phyloP scores from a whole-genome alignment of 2,113 vertebrate genomes.

The Alectura lathami region DNA sequence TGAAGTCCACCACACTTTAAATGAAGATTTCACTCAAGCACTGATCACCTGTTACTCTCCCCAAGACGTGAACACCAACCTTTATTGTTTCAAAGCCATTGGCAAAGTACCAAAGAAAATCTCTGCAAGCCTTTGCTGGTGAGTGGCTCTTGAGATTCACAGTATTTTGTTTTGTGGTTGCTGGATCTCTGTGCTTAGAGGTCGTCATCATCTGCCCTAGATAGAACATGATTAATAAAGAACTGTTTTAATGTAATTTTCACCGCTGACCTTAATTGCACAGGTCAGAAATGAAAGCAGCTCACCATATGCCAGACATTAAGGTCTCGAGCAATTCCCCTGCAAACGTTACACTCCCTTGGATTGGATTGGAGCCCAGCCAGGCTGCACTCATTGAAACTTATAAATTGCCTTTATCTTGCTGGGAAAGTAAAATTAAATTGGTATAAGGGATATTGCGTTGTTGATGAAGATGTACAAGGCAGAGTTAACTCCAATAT shows the following conservation, averaged over 20 bases:
- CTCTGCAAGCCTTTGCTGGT: not conserved
- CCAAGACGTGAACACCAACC: not conserved
- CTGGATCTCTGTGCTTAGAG: conserved; percentile 27
- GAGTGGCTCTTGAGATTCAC: not conserved
- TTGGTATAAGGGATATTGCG: conserved; percentile 61
- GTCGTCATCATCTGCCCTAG: conserved; percentile 48
- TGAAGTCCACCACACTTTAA: not conserved
- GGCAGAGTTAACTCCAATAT: conserved; percentile 54
- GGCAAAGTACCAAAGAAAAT: not conserved
- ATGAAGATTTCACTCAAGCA: not conserved
- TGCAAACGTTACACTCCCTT: conserved; percentile 59
- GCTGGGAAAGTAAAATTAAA: conserved; percentile 67
- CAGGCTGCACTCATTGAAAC: conserved; percentile 59
- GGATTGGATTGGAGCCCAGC: conserved; percentile 61
- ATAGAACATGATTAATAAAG: conserved; percentile 65
- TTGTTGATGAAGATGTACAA: conserved; percentile 70
- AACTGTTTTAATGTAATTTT: conserved; percentile 69
- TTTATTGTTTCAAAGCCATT: not conserved
- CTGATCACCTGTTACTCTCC: not conserved
- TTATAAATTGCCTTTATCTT: conserved; percentile 73
- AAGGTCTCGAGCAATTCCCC: conserved; percentile 63
- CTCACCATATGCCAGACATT: conserved; percentile 68
- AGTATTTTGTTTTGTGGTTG: conserved; percentile 23
- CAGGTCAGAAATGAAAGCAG: conserved; percentile 68
- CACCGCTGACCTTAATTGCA: conserved; percentile 58